A percentile compares a stretch with the other conserved stretches of the same genome.
phyloP scores from a whole-genome alignment of 2,113 vertebrate genomes.

The Corythornis vintsioides region DNA sequence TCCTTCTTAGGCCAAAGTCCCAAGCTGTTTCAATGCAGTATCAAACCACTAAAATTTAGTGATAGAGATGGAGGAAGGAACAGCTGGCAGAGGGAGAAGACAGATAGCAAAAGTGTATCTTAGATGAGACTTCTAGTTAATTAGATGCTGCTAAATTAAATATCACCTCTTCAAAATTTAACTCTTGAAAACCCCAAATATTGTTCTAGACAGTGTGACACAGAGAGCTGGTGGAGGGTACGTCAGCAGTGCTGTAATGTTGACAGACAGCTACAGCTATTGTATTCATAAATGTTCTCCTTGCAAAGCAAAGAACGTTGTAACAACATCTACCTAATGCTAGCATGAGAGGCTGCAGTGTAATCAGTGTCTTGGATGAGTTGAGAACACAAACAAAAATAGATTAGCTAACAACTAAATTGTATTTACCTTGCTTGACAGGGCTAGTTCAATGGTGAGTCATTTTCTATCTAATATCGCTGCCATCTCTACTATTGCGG shows the following conservation, averaged over 20 bases:
- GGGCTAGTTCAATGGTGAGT: conserved; percentile 2
- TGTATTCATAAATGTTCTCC: conserved; percentile 31
- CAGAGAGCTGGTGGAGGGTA: background rate
- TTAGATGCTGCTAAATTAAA: background rate
- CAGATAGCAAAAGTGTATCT: background rate
- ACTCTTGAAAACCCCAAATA: background rate
- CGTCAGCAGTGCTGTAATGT: conserved; percentile 30
- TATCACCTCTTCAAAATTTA: background rate
- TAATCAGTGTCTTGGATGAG: conserved; percentile 47
- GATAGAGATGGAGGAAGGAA: background rate
- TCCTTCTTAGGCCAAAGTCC: background rate
- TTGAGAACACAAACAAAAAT: conserved; percentile 61
- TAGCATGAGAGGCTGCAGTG: conserved; percentile 15
- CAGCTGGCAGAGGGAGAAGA: conserved; percentile 11
- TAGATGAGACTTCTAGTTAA: background rate
- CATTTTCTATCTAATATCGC: conserved; percentile 31
- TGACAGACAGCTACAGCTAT: conserved; percentile 53
- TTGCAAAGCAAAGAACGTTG: conserved; percentile 24
- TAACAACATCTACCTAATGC: background rate
- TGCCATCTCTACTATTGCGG: background rate
- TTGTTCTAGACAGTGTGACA: background rate
- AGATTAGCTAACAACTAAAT: conserved; percentile 59
- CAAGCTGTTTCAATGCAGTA: background rate
- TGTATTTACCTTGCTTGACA: conserved; percentile 39
- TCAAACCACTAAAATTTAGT: background rate